Percentiles rank a stretch among this genome's conserved stretches.
These are phyloP conservation scores for Etia nguti DNA, from an alignment of 2,113 vertebrate species.

Conservation along the genomic window DNA sequence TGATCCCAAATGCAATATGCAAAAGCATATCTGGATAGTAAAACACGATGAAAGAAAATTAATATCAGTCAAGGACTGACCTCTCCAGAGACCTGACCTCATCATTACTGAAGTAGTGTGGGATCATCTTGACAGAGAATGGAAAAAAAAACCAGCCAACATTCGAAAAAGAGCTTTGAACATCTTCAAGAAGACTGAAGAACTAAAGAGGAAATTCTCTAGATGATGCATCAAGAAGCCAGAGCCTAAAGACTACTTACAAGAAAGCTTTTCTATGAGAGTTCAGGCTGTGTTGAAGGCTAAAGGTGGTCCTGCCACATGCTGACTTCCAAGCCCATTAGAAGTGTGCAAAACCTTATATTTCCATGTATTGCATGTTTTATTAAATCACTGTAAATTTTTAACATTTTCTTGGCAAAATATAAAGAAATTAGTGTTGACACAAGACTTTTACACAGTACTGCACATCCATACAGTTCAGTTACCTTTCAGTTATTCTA, in stretches of 20 bases:
- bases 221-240: no score
- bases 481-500: not conserved
- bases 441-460: not conserved
- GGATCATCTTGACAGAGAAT: no score
- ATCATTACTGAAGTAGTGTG: no score
- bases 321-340: not conserved
- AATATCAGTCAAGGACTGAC: no score
- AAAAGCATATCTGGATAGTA: not conserved
- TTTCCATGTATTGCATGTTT: not conserved
- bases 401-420: not conserved
- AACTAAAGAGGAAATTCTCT: no score
- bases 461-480: not conserved
- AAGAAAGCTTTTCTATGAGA: not conserved
- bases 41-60: no score
- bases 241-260: not conserved
- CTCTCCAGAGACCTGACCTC: no score
- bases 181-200: no score
- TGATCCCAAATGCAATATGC: not conserved
- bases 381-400: not conserved
- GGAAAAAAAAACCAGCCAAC: no score
- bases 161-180: no score
- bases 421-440: not conserved
- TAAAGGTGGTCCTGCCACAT: not conserved
- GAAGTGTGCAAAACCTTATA: not conserved
- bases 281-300: not conserved